Conservation (phyloP, 2,888 invertebrate genomes). For the Eutolmus rufibarbis region DNA sequence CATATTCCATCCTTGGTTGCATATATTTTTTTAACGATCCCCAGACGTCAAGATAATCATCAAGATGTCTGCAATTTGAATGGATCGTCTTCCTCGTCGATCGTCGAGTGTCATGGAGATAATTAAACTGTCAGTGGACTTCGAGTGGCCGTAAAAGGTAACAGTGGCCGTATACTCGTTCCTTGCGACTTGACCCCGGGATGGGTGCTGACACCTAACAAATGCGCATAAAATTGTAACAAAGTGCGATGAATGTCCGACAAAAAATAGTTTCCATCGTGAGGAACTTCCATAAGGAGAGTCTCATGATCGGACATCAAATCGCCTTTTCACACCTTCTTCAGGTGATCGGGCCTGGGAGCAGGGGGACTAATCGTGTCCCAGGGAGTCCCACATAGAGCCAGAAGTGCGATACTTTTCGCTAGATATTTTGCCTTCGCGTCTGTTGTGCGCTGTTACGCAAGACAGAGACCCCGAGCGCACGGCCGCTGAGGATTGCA, state of each 20-base stretch:
- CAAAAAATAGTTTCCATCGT: not conserved
- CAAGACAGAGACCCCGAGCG: not conserved
- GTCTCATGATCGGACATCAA: not conserved
- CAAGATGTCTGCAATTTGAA: conserved; percentile 14
- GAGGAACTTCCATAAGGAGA: conserved; percentile 26
- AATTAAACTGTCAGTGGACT: conserved; percentile 30
- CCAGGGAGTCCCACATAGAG: not conserved
- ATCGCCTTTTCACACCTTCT: conserved; percentile 28
- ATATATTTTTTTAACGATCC: not conserved
- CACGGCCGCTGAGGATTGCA: not conserved
- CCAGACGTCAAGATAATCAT: not conserved
- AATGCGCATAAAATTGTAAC: conserved; percentile 41
- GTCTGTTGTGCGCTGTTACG: not conserved
- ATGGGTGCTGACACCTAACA: conserved; percentile 26
- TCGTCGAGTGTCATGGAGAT: conserved; percentile 15
- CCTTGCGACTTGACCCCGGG: not conserved
- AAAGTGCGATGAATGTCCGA: conserved; percentile 3
- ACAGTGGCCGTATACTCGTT: not conserved
- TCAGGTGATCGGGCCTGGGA: not conserved
- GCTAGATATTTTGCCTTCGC: not conserved
- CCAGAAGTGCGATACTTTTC: not conserved
- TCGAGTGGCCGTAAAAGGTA: not conserved
- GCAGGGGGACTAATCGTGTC: not conserved
- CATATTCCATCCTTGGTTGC: not conserved
- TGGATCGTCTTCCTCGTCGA: not conserved